Evolutionary conservation across 2,113 vertebrate species (phyloP), one percentile per base, ranked within the genome.

Genomic region (Glaucidium brasilianum): DNA sequence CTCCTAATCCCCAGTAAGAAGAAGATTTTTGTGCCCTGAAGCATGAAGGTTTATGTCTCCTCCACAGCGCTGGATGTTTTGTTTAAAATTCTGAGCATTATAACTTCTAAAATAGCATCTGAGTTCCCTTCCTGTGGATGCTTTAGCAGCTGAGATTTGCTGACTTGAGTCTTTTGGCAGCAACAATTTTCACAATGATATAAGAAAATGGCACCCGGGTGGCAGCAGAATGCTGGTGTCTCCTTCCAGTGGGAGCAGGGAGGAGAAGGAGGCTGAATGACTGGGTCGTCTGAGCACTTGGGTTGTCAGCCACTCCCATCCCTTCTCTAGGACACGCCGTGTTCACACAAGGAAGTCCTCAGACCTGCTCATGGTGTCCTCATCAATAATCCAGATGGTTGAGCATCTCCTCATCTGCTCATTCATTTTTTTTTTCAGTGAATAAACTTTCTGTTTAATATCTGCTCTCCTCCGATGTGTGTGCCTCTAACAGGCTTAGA

Each of bases 81-180:
- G 66, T 91, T 89, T 92, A 71, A 87, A 78, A 89, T 78, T 67
- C 91, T 84, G 90, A 64, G 56, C 69, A 81, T n/a, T 94, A 77
- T 66, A 37, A 67, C 47, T 84, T 92, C 79, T 37, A 87, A 64
- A 94, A 78, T 25, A 81, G 25, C 62, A 79, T 69, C 81, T 85
- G 37, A 2, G 3, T 39, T 75, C 39, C 39, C 30, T 67, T 82
- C 45, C 95, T 59, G 69, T 17, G 73, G 49, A n/a, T 55, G 52
- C 39, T 68, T 84, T 58, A 47, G 75, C 88, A 67, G 49, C 66
- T 74, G 55, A 74, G 62, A 80, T 89, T 67, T 84, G 93, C 89
- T 92, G 95, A 86, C 59, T 80, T 0, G 0, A 30, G 45, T 11
- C 59, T 71, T 86, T 32, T 0, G 0, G 49, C 75, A 32, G 43